Evolutionary conservation across 2,113 vertebrate species (phyloP).

Genomic region (human (Homo sapiens)): GRCh38 chr7:68609001-68609500

Average conservation of each 20-base stretch:
- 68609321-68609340: neutral
- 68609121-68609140: no score
- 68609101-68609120: neutral
- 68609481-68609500: no score
- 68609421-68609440: neutral
- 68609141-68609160: neutral
- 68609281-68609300: neutral
- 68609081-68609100: neutral
- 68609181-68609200: neutral
- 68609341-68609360: neutral
- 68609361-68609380: neutral
- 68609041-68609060: neutral
- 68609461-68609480: no score
- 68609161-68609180: neutral
- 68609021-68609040: neutral
- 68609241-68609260: neutral
- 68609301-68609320: neutral
- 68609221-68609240: neutral
- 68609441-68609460: neutral
- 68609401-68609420: constrained; percentile 41
- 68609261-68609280: neutral
- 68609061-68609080: neutral
- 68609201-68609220: constrained; percentile 21
- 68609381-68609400: neutral
- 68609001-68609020: neutral